Evolutionary conservation across 2,113 vertebrate species (phyloP).

Genomic region (Sinocyclocheilus anshuiensis): DNA sequence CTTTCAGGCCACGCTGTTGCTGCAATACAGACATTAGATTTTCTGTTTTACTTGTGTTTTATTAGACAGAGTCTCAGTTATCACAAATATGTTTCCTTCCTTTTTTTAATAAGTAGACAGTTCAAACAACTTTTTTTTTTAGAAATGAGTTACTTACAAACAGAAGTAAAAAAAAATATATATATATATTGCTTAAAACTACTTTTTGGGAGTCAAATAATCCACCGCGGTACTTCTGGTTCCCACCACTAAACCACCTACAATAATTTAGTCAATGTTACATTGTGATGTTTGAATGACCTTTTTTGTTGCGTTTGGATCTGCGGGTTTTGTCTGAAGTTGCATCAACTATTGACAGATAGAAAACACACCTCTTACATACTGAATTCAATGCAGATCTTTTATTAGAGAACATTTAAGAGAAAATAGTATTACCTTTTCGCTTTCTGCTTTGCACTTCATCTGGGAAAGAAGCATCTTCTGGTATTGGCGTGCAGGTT

Average conservation of each 20-base stretch:
- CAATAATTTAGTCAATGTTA: background rate
- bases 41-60: background rate
- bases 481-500: background rate
- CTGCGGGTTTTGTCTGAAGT: background rate
- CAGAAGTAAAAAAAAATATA: background rate
- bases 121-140: background rate
- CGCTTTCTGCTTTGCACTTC: conserved; percentile 15
- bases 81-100: background rate
- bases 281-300: conserved; percentile 20
- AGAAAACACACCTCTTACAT: background rate
- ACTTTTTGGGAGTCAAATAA: background rate
- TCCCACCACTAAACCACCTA: background rate
- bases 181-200: background rate
- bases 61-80: too few species aligned
- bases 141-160: background rate
- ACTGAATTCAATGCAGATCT: background rate
- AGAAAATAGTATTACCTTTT: conserved; percentile 13
- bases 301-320: conserved; percentile 20
- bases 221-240: background rate
- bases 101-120: background rate
- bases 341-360: background rate
- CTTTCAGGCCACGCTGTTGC: background rate
- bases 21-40: background rate
- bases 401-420: background rate
- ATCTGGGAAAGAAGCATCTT: background rate